Evolutionary conservation across 2,113 vertebrate species (phyloP).

Genomic region (Atrichornis clamosus): DNA sequence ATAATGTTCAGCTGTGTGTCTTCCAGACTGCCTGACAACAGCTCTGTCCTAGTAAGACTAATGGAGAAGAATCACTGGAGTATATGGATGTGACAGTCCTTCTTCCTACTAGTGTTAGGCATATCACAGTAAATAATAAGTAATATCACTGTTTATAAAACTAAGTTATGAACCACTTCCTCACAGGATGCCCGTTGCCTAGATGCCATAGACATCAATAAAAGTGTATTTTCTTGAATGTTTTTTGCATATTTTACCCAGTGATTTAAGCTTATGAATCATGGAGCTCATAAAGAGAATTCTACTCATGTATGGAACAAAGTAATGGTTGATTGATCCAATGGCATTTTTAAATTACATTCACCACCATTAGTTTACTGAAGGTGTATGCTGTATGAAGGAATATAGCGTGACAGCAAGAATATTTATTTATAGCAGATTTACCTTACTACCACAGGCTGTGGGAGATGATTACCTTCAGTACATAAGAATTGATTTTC

Average conservation of each 20-base stretch:
- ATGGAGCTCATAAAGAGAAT: not conserved
- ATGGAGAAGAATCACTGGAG: not conserved
- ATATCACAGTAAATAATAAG: not conserved
- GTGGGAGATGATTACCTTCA: not conserved
- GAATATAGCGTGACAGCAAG: not conserved
- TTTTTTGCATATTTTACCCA: not conserved
- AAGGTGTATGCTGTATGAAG: not conserved
- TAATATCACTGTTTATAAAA: not conserved
- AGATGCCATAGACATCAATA: not conserved
- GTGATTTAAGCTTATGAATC: not conserved
- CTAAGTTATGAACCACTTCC: not conserved
- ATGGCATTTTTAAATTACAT: not conserved
- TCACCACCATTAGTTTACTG: not conserved
- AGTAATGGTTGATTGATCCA: not conserved
- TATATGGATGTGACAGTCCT: not conserved
- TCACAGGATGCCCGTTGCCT: not conserved
- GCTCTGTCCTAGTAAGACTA: not conserved
- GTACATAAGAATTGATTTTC: not conserved
- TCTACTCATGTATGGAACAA: not conserved
- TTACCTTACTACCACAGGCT: not conserved
- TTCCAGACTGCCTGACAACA: not conserved
- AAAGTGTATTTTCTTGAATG: not conserved
- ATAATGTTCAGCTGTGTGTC: constrained; percentile 2
- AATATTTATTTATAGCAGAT: not conserved
- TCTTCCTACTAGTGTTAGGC: not conserved